Evolutionary conservation across 2,797 vertebrate genomes (phyloP).

Genomic region (Rhynchotus rufescens): DNA sequence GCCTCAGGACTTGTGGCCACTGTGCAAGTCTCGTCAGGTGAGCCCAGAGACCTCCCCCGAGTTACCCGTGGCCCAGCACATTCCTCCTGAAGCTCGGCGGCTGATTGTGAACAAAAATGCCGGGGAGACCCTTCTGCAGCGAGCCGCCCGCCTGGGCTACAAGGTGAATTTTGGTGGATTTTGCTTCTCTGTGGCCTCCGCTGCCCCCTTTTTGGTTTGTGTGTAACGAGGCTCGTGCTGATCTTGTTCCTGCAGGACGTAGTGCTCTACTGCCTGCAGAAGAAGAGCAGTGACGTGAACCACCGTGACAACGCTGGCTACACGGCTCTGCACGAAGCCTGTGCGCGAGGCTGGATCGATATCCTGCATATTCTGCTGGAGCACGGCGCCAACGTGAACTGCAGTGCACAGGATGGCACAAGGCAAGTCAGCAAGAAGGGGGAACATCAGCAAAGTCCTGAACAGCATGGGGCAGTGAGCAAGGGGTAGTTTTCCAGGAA

Average conservation of each 20-base stretch:
- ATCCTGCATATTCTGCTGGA: conserved; percentile 94
- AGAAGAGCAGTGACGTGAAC: conserved; percentile 93
- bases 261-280: conserved; percentile 96
- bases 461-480: not conserved
- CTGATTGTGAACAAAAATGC: conserved; percentile 99
- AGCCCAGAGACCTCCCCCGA: conserved; percentile 75
- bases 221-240: not conserved
- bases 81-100: conserved; percentile 93
- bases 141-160: conserved; percentile 94
- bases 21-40: conserved; percentile 77
- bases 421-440: conserved; percentile 80
- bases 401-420: conserved; percentile 96
- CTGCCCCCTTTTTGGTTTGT: accelerated
- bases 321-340: conserved; percentile 96
- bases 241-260: conserved; percentile 85
- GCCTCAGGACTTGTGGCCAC: conserved; percentile 74
- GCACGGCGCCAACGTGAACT: conserved; percentile 96
- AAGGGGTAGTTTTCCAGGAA: not conserved
- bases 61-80: conserved; percentile 75
- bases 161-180: conserved; percentile 80
- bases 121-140: conserved; percentile 94
- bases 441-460: accelerated
- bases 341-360: conserved; percentile 92
- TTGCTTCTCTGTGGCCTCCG: accelerated
- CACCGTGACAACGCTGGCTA: conserved; percentile 97